Conservation (phyloP, 1,140 invertebrate species). For the Tribolium madens region DNA sequence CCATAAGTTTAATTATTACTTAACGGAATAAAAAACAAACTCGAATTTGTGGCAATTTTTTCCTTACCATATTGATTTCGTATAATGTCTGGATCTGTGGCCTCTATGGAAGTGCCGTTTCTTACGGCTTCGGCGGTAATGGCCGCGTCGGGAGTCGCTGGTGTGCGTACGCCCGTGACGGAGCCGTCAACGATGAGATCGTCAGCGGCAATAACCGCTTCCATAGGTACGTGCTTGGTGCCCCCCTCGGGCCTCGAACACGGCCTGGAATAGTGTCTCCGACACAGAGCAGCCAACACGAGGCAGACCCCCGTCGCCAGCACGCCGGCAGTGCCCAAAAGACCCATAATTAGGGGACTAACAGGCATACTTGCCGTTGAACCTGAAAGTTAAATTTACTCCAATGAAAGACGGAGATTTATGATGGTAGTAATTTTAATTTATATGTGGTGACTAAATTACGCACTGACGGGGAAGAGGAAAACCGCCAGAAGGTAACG, state of each 20-base stretch:
- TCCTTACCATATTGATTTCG: conserved; percentile 85
- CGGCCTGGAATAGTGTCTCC: conserved; percentile 61
- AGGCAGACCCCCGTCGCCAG: conserved; percentile 79
- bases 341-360: conserved; percentile 77
- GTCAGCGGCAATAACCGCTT: conserved; percentile 63
- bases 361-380: conserved; percentile 71
- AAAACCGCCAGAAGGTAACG: not conserved
- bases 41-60: not conserved
- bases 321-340: conserved; percentile 78
- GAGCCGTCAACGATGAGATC: conserved; percentile 63
- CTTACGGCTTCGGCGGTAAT: conserved; percentile 58
- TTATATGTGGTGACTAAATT: not conserved
- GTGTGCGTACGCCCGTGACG: conserved; percentile 59
- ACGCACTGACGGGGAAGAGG: not conserved
- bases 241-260: conserved; percentile 66
- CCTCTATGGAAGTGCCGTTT: conserved; percentile 62
- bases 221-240: conserved; percentile 75
- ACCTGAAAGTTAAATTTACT: conserved; percentile 62
- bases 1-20: too few relatives aligned
- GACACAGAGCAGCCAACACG: conserved; percentile 75
- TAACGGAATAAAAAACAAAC: conserved; percentile 33
- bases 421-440: conserved; percentile 10
- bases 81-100: conserved; percentile 82
- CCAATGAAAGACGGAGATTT: conserved; percentile 5
- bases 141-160: conserved; percentile 55